These are phyloP conservation scores for Mycetomoellerius zeteki DNA, from an alignment of 1,140 invertebrate species.

Conservation along the genomic window DNA sequence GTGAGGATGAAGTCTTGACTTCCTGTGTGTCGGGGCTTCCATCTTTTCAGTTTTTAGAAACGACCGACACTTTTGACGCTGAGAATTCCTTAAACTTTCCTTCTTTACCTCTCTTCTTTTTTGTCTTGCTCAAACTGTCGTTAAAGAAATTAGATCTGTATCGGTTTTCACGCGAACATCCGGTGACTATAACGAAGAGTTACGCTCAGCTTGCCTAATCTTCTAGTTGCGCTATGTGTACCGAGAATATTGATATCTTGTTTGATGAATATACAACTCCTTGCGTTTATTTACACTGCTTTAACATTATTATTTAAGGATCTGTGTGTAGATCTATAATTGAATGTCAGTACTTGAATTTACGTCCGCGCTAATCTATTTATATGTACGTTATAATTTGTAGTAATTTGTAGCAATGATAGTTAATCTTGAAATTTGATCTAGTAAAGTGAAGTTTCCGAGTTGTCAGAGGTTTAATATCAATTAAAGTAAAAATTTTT, in stretches of 20 bases:
- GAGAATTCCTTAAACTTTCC: conserved; percentile 41
- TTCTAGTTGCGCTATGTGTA: neutral
- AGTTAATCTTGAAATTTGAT: no score
- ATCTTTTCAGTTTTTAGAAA: conserved; percentile 2
- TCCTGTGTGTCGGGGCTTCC: conserved; percentile 49
- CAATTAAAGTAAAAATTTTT: no score
- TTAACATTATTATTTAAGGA: no score
- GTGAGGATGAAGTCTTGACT: conserved; percentile 57
- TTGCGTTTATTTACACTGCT: no score
- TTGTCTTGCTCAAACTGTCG: conserved; percentile 72
- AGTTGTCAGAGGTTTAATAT: no score
- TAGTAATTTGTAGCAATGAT: no score
- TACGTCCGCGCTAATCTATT: no score
- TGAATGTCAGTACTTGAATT: no score
- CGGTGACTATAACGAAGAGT: conserved; percentile 67
- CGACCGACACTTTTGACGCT: conserved; percentile 46
- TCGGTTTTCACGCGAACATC: conserved; percentile 77
- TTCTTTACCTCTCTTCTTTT: conserved; percentile 53
- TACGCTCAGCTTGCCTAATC: conserved; percentile 35
- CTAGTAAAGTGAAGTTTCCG: no score
- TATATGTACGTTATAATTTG: no score
- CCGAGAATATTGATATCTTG: neutral
- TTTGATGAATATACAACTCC: neutral
- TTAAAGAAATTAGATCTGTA: conserved; percentile 78
- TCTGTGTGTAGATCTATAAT: no score